Conservation (phyloP, 2,113 vertebrate genomes). For the Myiagra hebetior region DNA sequence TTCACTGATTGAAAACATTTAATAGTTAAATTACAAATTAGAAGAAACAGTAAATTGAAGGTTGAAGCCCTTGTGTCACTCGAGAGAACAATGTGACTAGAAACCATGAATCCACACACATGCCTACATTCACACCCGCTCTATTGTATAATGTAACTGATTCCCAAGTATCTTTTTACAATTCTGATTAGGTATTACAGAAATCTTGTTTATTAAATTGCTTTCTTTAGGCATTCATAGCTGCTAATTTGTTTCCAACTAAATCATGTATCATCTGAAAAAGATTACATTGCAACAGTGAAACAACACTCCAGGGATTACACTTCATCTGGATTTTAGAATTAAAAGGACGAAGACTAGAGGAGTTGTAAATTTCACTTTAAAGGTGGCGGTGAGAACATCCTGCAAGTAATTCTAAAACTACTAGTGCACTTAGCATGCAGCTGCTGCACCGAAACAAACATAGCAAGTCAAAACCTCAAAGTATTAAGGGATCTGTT, state of each 20-base stretch:
- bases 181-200: conserved; percentile 70
- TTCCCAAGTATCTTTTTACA: conserved; percentile 62
- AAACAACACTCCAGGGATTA: conserved; percentile 57
- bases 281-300: conserved; percentile 53
- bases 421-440: background rate
- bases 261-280: conserved; percentile 68
- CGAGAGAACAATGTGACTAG: background rate
- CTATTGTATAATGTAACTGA: conserved; percentile 53
- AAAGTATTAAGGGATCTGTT: background rate
- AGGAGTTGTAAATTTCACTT: conserved; percentile 22
- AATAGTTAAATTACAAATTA: background rate
- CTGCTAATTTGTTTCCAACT: conserved; percentile 74
- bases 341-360: conserved; percentile 49
- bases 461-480: background rate
- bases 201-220: conserved; percentile 75
- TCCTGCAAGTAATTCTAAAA: background rate
- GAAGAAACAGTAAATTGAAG: background rate
- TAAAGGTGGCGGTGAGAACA: background rate
- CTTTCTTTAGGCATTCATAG: conserved; percentile 72
- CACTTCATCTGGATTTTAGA: conserved; percentile 58
- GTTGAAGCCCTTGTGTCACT: background rate
- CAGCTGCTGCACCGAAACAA: background rate
- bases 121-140: conserved; percentile 12
- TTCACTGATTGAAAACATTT: background rate
- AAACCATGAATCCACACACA: conserved; percentile 8